Conservation (phyloP, 2,113 vertebrate genomes). For the Stegastes partitus region DNA sequence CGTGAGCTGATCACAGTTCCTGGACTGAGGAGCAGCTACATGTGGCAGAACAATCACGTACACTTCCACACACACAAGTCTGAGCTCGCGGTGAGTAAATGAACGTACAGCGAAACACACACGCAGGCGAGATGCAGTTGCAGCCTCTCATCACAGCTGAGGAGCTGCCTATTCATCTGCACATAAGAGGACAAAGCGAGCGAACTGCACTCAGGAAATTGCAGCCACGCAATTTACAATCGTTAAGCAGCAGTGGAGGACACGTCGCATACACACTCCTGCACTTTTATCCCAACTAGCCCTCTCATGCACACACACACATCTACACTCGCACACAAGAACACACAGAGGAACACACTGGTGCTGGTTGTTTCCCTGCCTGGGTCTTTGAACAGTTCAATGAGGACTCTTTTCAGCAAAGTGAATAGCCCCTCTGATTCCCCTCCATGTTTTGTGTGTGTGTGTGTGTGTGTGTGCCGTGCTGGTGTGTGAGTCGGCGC, state of each 20-base stretch:
- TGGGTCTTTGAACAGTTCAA: constrained; percentile 78
- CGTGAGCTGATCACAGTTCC: constrained; percentile 8
- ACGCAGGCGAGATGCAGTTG: constrained; percentile 60
- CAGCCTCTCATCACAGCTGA: constrained; percentile 80
- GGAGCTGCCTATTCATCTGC: constrained; percentile 84
- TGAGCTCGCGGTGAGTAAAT: constrained; percentile 43
- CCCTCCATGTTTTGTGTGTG: constrained; percentile 43
- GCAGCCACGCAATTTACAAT: constrained; percentile 76
- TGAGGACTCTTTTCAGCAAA: constrained; percentile 74
- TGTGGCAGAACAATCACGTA: constrained; percentile 31
- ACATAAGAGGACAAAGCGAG: constrained; percentile 81
- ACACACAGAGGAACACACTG: constrained; percentile 41
- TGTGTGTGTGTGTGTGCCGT: not conserved
- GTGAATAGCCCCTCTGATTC: constrained; percentile 79
- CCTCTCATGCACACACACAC: constrained; percentile 10
- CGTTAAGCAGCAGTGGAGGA: constrained; percentile 65
- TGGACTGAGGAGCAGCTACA: constrained; percentile 19
- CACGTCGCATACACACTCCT: constrained; percentile 54
- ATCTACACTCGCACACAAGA: constrained; percentile 27
- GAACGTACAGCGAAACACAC: constrained; percentile 42
- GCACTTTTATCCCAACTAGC: constrained; percentile 57
- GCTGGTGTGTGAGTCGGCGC: constrained; percentile 16
- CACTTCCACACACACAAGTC: constrained; percentile 8
- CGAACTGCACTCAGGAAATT: constrained; percentile 77
- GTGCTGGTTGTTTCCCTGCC: constrained; percentile 69